Conservation (phyloP, 2,797 vertebrate species). For the Poecile montanus region DNA sequence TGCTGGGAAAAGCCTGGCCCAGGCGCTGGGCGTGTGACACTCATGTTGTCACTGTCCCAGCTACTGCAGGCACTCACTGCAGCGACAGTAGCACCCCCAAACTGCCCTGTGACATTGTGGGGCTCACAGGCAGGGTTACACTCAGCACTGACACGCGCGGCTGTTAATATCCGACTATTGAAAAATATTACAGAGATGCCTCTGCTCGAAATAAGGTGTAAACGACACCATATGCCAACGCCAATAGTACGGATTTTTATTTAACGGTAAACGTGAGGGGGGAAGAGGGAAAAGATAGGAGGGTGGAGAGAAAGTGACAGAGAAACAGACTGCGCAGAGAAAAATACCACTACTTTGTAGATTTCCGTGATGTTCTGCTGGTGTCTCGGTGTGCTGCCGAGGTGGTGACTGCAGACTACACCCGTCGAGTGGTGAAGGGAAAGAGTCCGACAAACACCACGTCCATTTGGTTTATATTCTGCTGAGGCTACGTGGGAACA, state of each 20-base stretch:
- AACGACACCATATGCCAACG: fast-evolving
- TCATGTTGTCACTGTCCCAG: fast-evolving
- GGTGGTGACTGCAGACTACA: not conserved
- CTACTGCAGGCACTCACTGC: fast-evolving
- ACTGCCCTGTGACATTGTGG: no score
- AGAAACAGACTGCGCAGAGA: not conserved
- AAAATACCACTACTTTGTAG: not conserved
- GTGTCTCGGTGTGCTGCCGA: no score
- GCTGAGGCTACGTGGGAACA: no score
- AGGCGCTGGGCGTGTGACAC: not conserved
- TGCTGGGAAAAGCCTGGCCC: not conserved
- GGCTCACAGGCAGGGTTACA: fast-evolving
- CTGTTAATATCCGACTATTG: not conserved
- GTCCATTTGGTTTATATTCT: not conserved
- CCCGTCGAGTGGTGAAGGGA: no score
- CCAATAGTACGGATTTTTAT: not conserved
- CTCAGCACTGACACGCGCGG: fast-evolving
- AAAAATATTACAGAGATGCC: not conserved
- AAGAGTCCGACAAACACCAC: no score
- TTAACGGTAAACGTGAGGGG: fast-evolving
- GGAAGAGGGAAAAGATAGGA: not conserved
- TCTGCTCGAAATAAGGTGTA: not conserved
- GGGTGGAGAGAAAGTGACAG: not conserved
- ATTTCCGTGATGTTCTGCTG: fast-evolving
- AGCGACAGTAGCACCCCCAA: not conserved